Conservation (phyloP, 1,140 invertebrate genomes). For the Ips nitidus region DNA sequence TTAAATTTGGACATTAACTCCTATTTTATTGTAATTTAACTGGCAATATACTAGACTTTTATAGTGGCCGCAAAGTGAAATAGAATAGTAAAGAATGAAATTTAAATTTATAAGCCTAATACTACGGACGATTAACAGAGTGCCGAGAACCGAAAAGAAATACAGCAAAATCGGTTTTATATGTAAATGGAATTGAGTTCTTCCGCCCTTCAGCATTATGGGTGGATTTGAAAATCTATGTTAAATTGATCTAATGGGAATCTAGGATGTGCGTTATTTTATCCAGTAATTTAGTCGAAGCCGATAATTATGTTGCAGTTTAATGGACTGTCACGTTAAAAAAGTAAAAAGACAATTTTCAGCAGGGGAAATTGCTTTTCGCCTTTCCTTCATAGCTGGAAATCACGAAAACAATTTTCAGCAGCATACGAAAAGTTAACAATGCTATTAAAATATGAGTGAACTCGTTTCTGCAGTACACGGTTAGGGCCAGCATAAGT, state of each 20-base stretch:
- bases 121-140: background rate
- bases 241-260: background rate
- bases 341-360: too few species aligned
- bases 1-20: too few species aligned
- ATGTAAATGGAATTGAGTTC: slow-evolving; percentile 8
- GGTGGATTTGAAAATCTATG: slow-evolving; percentile 3
- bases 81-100: background rate
- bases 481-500: background rate
- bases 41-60: too few species aligned
- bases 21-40: too few species aligned
- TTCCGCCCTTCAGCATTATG: slow-evolving; percentile 6
- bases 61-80: too few species aligned
- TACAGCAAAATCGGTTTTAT: slow-evolving; percentile 6
- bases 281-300: background rate
- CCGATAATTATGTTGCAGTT: background rate
- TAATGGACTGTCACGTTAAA: too few species aligned
- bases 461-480: background rate
- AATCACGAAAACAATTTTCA: slow-evolving; percentile 1
- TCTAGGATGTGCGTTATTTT: background rate
- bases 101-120: background rate
- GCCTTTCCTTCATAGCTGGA: background rate
- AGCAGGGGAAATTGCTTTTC: background rate
- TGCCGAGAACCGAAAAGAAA: slow-evolving; percentile 1
- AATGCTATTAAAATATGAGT: background rate
- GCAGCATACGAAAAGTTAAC: background rate